phyloP scores from a whole-genome alignment of 2,888 invertebrate species.

The Dryocosmus kuriphilus region DNA sequence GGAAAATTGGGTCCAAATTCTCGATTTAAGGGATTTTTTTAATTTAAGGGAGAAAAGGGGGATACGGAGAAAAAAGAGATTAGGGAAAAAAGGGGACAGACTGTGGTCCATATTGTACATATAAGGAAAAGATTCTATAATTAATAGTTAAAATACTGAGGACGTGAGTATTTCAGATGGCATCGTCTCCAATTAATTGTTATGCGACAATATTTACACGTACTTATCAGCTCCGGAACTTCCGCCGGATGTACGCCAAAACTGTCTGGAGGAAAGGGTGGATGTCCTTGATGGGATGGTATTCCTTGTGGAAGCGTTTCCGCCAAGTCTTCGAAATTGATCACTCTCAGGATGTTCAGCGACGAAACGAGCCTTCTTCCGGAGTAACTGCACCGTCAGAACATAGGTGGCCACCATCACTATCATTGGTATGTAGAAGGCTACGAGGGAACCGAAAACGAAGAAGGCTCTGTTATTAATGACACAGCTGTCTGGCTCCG shows the following conservation, averaged over 20 bases:
- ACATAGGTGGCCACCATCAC: conserved; percentile 96
- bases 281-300: conserved; percentile 53
- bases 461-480: conserved; percentile 92
- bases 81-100: too few relatives aligned
- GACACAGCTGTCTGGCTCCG: conserved; percentile 86
- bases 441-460: conserved; percentile 94
- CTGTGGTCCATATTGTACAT: too few relatives aligned
- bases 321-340: conserved; percentile 79
- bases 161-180: too few relatives aligned
- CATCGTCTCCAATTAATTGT: neutral
- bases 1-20: too few relatives aligned
- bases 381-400: conserved; percentile 91
- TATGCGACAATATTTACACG: neutral
- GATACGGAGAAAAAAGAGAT: too few relatives aligned
- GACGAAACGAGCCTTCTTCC: conserved; percentile 87
- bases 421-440: conserved; percentile 97
- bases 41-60: too few relatives aligned
- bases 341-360: conserved; percentile 83
- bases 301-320: conserved; percentile 70
- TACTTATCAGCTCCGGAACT: conserved; percentile 41
- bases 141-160: too few relatives aligned
- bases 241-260: conserved; percentile 77
- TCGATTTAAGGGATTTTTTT: too few relatives aligned
- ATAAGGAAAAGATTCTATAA: too few relatives aligned
- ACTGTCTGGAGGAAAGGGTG: conserved; percentile 55